These are phyloP conservation scores for Heterodera carotae DNA, from an alignment of 1,140 invertebrate species.

Conservation along the genomic window DNA sequence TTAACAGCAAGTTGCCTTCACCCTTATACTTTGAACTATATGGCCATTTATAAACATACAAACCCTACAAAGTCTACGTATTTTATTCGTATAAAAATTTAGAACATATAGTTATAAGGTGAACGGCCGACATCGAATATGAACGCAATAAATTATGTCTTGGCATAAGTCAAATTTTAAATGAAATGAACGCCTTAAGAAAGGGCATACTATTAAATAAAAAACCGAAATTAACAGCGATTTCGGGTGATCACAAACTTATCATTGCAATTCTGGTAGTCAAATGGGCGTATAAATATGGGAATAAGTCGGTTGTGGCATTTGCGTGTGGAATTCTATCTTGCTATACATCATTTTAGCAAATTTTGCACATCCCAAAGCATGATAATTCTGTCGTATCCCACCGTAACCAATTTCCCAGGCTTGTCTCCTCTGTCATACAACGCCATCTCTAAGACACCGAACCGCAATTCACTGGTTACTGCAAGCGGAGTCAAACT, in stretches of 20 bases:
- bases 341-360: conserved; percentile 26
- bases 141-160: conserved; percentile 15
- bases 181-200: not conserved
- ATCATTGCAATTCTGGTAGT: not conserved
- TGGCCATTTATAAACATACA: not conserved
- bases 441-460: conserved; percentile 81
- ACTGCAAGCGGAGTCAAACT: conserved; percentile 86
- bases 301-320: not conserved
- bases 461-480: conserved; percentile 85
- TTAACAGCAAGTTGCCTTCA: not conserved
- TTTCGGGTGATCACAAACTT: not conserved
- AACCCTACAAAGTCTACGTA: not conserved
- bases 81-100: no score
- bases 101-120: no score
- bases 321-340: not conserved
- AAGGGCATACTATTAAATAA: no score
- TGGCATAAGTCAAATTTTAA: conserved; percentile 6
- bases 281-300: not conserved
- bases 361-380: conserved; percentile 68
- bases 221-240: not conserved
- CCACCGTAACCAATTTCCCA: conserved; percentile 79
- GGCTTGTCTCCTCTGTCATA: conserved; percentile 78
- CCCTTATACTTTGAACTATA: not conserved
- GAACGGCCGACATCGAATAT: no score
- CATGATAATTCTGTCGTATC: conserved; percentile 90